Conservation (phyloP, 2,888 invertebrate species). For the Epistrophella euchroma region DNA sequence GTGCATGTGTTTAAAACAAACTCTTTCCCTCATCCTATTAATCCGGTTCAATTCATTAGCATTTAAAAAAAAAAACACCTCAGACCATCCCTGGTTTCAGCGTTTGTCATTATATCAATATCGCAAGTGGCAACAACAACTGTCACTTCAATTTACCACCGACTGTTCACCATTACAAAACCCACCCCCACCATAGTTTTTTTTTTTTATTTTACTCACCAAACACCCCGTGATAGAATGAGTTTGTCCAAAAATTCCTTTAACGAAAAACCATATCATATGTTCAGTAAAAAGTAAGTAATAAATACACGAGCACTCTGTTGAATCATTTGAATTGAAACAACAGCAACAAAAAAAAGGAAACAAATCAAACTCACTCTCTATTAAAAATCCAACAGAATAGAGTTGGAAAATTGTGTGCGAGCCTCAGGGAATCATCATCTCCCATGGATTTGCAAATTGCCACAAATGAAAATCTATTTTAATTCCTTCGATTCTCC, state of each 20-base stretch:
- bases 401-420: constrained; percentile 47
- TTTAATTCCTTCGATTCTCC: constrained; percentile 42
- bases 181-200: constrained; percentile 32
- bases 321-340: constrained; percentile 30
- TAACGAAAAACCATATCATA: constrained; percentile 29
- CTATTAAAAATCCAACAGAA: constrained; percentile 27
- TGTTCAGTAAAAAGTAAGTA: constrained; percentile 26
- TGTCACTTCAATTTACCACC: constrained; percentile 60
- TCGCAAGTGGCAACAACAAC: constrained; percentile 50
- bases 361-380: constrained; percentile 21
- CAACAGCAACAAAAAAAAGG: not conserved
- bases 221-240: constrained; percentile 15
- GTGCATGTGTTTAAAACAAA: not conserved
- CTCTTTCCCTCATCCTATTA: not conserved
- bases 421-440: constrained; percentile 53
- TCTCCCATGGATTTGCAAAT: constrained; percentile 69
- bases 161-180: constrained; percentile 34
- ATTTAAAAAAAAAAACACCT: constrained; percentile 6
- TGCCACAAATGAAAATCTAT: constrained; percentile 68
- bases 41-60: not conserved
- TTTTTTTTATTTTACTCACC: not conserved
- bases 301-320: constrained; percentile 27
- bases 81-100: constrained; percentile 43
- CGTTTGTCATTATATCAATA: constrained; percentile 21
- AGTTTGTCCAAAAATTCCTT: not conserved